Evolutionary conservation across 2,888 invertebrate genomes (phyloP).

Genomic region (Drosophila nr. fundita): DNA sequence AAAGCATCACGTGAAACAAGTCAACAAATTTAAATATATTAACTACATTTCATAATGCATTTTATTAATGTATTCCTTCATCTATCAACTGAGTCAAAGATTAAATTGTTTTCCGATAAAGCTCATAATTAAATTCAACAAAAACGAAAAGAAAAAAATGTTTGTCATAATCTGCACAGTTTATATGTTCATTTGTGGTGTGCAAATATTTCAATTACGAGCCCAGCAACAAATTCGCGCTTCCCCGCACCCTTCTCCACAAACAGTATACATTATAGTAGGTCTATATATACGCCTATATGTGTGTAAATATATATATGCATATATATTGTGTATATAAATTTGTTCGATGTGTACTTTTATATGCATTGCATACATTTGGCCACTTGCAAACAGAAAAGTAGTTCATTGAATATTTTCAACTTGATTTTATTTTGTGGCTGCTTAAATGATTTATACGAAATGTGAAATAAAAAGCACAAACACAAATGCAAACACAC

Average conservation of each 20-base stretch:
- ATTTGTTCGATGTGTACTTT: slow-evolving; percentile 52
- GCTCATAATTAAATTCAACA: slow-evolving; percentile 17
- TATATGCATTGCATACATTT: slow-evolving; percentile 54
- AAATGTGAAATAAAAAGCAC: slow-evolving; percentile 63
- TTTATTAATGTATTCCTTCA: neutral
- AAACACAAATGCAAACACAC: slow-evolving; percentile 23
- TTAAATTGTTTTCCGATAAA: slow-evolving; percentile 15
- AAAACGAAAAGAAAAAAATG: neutral
- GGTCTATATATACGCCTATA: slow-evolving; percentile 16
- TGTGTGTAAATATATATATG: slow-evolving; percentile 12
- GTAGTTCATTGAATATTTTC: slow-evolving; percentile 81
- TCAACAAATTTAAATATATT: neutral
- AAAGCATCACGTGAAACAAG: neutral
- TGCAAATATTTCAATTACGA: slow-evolving; percentile 46
- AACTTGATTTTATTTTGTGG: slow-evolving; percentile 71
- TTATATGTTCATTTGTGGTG: slow-evolving; percentile 55
- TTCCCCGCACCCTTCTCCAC: neutral
- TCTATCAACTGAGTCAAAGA: neutral
- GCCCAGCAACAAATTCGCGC: slow-evolving; percentile 23
- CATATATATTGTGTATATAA: slow-evolving; percentile 7
- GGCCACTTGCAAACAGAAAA: slow-evolving; percentile 69
- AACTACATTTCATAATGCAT: neutral
- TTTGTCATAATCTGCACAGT: slow-evolving; percentile 47
- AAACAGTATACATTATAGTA: slow-evolving; percentile 21
- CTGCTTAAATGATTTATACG: slow-evolving; percentile 73